Base-by-base conservation (phyloP, 2,797 vertebrate genomes). In the Sebastes minor region DNA sequence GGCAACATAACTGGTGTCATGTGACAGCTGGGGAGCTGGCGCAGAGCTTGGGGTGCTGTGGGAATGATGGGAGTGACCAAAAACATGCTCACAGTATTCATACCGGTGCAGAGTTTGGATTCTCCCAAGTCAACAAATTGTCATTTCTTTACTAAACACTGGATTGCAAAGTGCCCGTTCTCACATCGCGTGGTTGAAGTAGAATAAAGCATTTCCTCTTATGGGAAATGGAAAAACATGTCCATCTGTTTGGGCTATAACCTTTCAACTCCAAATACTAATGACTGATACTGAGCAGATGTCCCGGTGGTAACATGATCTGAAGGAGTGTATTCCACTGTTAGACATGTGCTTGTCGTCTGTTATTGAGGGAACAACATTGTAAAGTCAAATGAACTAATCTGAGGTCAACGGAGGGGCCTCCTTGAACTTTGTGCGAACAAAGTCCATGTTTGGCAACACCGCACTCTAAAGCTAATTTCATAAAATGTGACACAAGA, bases 1-100 rank as follows among this genome's bases (percentile, higher is more conserved):
- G 80, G 65, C 73, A 22, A 53, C 70, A 79, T 83, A 81, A 91
- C 78, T 56, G 46, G 61, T 27, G 75, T 85, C 94, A 93, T 94
- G 92, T 94, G 93, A 94, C 82, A 42, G 66, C 70, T 35, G 66
- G n/a, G 75, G 70, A 46, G 73, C 65, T 57, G 71, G 53, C n/a
- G 49, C 59, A 64, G 64, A 67, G 30, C 69, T 67, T 0, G 5
- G 71, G 33, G 63, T 57, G 70, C 46, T 53, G 59, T 69, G 76
- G 75, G 63, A 84, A 63, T 8, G 16, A 74, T 16, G 30, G 9
- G 46, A 67, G 33, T 8, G 52, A 71, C 20, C 8, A 14, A 4
- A 30, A 38, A 20, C 70, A 57, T 7, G 49, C 22, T 18, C n/a
- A 13, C 8, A 57, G n/a, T 30, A n/a, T 61, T 65, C 27, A 20